Base-by-base conservation (phyloP, 2,113 vertebrate species). In the Tauraco erythrolophus region DNA sequence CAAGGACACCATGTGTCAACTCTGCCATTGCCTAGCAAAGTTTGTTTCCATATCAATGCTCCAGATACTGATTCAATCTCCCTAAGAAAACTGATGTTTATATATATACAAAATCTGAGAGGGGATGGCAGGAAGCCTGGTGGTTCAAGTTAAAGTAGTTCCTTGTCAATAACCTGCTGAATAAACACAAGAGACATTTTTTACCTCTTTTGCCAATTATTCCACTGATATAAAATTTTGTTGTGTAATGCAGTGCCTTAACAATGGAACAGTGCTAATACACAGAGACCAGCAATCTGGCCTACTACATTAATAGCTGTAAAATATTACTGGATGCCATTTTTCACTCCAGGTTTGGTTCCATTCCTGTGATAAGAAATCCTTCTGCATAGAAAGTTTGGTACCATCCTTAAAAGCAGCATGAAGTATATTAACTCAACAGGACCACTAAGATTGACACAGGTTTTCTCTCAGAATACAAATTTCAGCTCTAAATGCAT, bases 391-490 rank as follows among this genome's bases (percentile, higher is more conserved):
- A 78, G 35, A 31, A 96, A 81, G n/a, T 41, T 61, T 53, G 14
- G 7, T 76, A 30, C 6, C 3, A 2, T 3, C 41, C 50, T 89
- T 79, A 79, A 76, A 76, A 27, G 11, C 5, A 93, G 85, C 35
- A 14, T 56, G n/a, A 91, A 81, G 83, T 48, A 51, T 2, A 54
- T 86, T 77, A 91, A 58, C 33, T 66, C 43, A 65, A 50, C 51
- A 62, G 9, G 80, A 54, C 33, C 51, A 61, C 19, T 33, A 56
- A 66, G 50, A 77, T 14, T 96, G 78, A 54, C 68, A 76, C 19
- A 88, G 64, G 8, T 92, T 91, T 57, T 92, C 30, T 43, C 39
- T 13, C 39, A 69, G 92, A 97, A 96, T 50, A 81, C 6, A 39
- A 71, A 66, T 89, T 94, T 60, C 19, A 90, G 24, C 48, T 84